Conservation (phyloP, 2,888 invertebrate genomes). For the Caenorhabditis plicata region DNA sequence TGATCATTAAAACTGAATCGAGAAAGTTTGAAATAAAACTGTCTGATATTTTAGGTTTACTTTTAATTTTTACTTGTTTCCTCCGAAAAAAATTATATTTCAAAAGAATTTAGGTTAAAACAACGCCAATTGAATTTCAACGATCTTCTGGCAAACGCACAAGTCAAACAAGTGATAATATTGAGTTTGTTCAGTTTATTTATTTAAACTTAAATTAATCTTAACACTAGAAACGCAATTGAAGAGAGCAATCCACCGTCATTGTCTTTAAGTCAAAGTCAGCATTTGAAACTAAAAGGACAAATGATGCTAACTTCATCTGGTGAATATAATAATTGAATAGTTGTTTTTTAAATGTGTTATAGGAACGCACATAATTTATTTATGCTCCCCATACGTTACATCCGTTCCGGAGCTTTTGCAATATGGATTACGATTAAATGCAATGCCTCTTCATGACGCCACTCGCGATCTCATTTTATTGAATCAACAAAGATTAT, state of each 20-base stretch:
- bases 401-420: slow-evolving; percentile 43
- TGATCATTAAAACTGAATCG: no score
- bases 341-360: not conserved
- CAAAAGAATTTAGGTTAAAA: slow-evolving; percentile 31
- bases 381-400: slow-evolving; percentile 57
- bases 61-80: no score
- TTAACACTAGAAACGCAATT: not conserved
- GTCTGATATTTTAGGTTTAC: no score
- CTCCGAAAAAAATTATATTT: no score
- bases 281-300: slow-evolving; percentile 53
- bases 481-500: slow-evolving; percentile 56
- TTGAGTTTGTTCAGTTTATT: slow-evolving; percentile 1
- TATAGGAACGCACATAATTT: slow-evolving; percentile 43
- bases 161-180: slow-evolving; percentile 8
- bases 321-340: slow-evolving; percentile 4
- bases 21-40: no score
- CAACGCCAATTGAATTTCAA: slow-evolving; percentile 46
- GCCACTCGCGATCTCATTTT: slow-evolving; percentile 59
- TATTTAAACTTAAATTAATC: not conserved
- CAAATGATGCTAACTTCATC: slow-evolving; percentile 54
- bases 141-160: slow-evolving; percentile 23
- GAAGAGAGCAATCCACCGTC: slow-evolving; percentile 4
- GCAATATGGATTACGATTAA: slow-evolving; percentile 48
- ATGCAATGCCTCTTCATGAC: slow-evolving; percentile 58
- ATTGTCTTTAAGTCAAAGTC: slow-evolving; percentile 19